phyloP scores from a whole-genome alignment of 2,888 invertebrate genomes.

The Lepidocyrtinus sp. region DNA sequence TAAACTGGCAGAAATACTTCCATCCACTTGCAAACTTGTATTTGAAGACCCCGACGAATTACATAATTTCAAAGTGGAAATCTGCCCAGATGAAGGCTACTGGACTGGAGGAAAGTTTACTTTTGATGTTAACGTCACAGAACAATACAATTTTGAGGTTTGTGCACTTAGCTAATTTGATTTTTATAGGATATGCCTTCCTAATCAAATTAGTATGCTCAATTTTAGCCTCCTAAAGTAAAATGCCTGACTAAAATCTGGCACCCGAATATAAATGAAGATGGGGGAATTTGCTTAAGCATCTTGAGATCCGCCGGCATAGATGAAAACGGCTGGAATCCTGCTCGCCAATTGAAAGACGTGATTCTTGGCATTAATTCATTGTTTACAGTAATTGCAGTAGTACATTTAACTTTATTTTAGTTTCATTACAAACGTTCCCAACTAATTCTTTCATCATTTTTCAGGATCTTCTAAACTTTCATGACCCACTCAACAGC shows the following conservation, averaged over 20 bases:
- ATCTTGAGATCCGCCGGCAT: neutral
- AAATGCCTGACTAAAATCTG: neutral
- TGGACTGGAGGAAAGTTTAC: conserved; percentile 22
- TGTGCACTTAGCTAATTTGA: neutral
- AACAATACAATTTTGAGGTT: conserved; percentile 35
- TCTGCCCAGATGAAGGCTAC: conserved; percentile 11
- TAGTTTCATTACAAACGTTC: neutral
- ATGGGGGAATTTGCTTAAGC: conserved; percentile 2
- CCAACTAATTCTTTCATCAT: neutral
- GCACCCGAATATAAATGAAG: conserved; percentile 2
- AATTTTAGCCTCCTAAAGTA: neutral
- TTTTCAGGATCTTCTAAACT: conserved; percentile 32
- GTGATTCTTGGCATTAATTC: conserved; percentile 37
- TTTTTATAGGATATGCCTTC: neutral
- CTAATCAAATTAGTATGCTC: neutral
- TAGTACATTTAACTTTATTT: neutral
- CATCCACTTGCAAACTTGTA: conserved; percentile 9
- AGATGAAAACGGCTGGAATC: conserved; percentile 35
- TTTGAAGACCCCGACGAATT: conserved; percentile 19
- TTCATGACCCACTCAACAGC: conserved; percentile 28
- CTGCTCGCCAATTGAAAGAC: conserved; percentile 32
- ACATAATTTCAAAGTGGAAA: conserved; percentile 19
- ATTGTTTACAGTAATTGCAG: conserved; percentile 18
- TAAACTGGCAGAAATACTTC: conserved; percentile 1
- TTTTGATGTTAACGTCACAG: conserved; percentile 25